Evolutionary conservation across 2,888 invertebrate species (phyloP), one percentile per base, ranked within the genome.

Genomic region (Leptinotarsa juncta): DNA sequence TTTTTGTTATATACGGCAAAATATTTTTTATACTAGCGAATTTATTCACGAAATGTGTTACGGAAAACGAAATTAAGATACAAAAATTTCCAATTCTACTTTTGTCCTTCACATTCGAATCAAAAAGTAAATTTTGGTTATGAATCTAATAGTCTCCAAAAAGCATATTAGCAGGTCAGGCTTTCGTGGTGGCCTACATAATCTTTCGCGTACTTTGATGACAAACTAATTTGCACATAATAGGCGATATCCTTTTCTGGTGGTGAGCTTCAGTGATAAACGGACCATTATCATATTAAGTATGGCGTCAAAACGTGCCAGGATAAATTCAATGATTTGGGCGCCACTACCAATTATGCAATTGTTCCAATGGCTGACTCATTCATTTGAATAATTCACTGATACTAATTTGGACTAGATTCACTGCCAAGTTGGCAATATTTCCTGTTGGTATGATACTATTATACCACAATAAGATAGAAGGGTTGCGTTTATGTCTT

Each of bases 301-400:
- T 62, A 76, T 76, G 78, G 78, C 77, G 78, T 79, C 77, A 75
- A 73, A 75, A 72, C 73, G 72, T 76, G 76, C 65, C 76, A 75
- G 74, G 70, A 75, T 79, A 77, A 73, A 74, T 73, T 73, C 76
- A 75, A 77, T 73, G 72, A 78, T 78, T 78, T 72, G 76, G 80
- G 81, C 80, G 81, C 80, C 81, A 81, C 78, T 70, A 70, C 68
- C 68, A 79, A 74, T 79, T 78, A 74, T 76, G 72, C 76, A 79
- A 81, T 80, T 81, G 73, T 76, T 65, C 62, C 70, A 65, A 70
- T 55, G 75, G 68, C 76, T 78, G 78, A 81, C 75, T 81, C 80
- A 80, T 73, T 65, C 53, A 68, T 72, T 71, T 74, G 68, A 69
- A 76, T 70, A 74, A 73, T 72, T 73, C 76, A 68, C 66, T 74